Evolutionary conservation across 2,888 invertebrate genomes (phyloP).

Genomic region (Diplolepis rosae): DNA sequence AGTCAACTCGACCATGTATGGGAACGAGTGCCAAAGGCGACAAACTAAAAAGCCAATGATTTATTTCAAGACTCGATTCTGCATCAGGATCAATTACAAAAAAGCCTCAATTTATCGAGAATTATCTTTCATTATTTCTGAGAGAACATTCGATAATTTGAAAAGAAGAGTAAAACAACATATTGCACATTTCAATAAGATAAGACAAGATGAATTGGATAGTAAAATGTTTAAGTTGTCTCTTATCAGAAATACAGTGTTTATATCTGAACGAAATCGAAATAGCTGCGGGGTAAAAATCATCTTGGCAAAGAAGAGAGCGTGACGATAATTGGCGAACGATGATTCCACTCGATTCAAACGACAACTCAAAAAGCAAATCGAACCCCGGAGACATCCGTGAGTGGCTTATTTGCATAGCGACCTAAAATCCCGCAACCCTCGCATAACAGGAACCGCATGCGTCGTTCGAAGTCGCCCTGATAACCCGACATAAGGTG

Average conservation of each 20-base stretch:
- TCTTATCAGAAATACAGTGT: not conserved
- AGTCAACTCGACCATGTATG: not conserved
- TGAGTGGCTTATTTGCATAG: conserved; percentile 57
- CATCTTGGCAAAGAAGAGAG: not conserved
- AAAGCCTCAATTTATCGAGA: too few relatives aligned
- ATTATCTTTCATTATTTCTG: too few relatives aligned
- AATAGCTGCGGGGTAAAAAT: not conserved
- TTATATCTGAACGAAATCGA: not conserved
- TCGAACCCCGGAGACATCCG: conserved; percentile 73
- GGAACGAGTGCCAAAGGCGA: not conserved
- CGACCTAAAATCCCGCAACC: conserved; percentile 51
- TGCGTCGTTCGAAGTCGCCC: conserved; percentile 68
- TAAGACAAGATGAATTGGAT: not conserved
- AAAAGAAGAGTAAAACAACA: too few relatives aligned
- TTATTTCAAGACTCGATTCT: too few relatives aligned
- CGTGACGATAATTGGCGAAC: conserved; percentile 24
- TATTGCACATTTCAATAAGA: too few relatives aligned
- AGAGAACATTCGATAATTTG: too few relatives aligned
- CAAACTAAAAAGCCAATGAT: too few relatives aligned
- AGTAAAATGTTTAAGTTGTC: not conserved
- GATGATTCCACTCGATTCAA: conserved; percentile 5
- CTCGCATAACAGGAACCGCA: conserved; percentile 65
- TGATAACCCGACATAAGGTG: conserved; percentile 71
- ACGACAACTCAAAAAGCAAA: conserved; percentile 57
- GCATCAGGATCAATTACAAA: too few relatives aligned